A percentile compares a stretch with the other conserved stretches of the same genome.
Conservation (phyloP, 30 jellyfish, hydroid and myxozoan genomes). For the Cassiopea andromeda region DNA sequence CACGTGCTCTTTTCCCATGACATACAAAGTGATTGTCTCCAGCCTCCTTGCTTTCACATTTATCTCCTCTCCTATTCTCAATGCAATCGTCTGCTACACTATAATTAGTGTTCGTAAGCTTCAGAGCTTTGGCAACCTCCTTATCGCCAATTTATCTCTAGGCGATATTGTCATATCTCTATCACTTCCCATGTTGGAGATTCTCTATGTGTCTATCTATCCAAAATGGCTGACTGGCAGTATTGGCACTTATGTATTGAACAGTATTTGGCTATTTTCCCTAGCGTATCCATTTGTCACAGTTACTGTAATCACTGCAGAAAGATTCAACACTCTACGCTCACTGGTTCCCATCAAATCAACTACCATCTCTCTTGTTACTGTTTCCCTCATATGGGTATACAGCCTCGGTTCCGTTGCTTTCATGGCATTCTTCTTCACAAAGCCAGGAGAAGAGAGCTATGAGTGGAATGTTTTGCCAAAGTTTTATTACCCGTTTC, state of each 20-base stretch:
- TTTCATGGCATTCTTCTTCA: constrained; percentile 63
- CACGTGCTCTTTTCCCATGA: constrained; percentile 37
- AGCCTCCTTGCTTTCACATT: constrained; percentile 27
- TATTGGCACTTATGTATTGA: constrained; percentile 58
- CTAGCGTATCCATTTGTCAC: constrained; percentile 70
- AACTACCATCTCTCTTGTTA: background rate
- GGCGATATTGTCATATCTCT: constrained; percentile 67
- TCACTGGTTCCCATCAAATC: constrained; percentile 15
- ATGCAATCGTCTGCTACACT: constrained; percentile 40
- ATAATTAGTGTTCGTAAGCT: constrained; percentile 30
- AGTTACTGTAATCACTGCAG: constrained; percentile 66
- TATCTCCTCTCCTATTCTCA: constrained; percentile 47
- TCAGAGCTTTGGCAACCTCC: constrained; percentile 52
- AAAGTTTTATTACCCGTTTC: constrained; percentile 65
- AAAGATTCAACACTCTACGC: constrained; percentile 41
- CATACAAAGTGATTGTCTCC: constrained; percentile 39
- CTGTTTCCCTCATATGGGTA: constrained; percentile 41
- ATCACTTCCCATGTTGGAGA: constrained; percentile 53
- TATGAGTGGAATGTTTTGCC: constrained; percentile 78
- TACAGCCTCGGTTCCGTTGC: constrained; percentile 47
- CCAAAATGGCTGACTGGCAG: constrained; percentile 72
- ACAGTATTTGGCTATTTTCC: constrained; percentile 67
- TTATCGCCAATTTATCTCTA: constrained; percentile 56
- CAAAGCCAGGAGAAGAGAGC: constrained; percentile 45
- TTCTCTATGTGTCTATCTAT: constrained; percentile 49